Conservation (phyloP, 2,113 vertebrate genomes). For the Nyctereutes procyonoides region DNA sequence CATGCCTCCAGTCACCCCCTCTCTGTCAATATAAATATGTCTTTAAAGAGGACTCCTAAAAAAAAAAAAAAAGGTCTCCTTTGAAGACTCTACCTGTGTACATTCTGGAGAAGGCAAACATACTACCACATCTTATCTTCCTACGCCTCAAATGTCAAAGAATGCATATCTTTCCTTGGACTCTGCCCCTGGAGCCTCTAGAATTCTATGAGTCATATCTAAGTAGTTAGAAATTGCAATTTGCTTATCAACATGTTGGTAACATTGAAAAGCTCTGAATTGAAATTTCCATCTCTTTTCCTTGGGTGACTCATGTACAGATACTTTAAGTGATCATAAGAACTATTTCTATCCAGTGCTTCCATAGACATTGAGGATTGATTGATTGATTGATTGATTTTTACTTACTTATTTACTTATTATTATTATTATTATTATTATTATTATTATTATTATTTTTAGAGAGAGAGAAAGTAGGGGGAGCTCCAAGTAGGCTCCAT, state of each 20-base stretch:
- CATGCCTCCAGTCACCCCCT: rapidly evolving
- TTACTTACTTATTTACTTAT: neutral
- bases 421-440: neutral
- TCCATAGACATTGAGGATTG: neutral
- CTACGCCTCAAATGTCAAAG: neutral
- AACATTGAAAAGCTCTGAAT: neutral
- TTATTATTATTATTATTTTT: neutral
- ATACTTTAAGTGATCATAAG: neutral
- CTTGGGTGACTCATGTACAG: neutral
- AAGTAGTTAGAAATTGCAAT: neutral
- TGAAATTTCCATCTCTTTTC: neutral
- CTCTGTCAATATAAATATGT: neutral
- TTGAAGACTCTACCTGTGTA: neutral
- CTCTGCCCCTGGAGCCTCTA: neutral
- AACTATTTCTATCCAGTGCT: neutral
- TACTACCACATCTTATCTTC: too few species aligned
- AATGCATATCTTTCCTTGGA: neutral
- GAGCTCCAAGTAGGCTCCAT: neutral
- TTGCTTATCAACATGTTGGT: neutral
- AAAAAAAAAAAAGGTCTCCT: neutral
- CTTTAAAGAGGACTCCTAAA: neutral
- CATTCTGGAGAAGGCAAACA: neutral
- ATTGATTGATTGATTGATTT: too few species aligned
- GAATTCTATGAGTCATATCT: neutral
- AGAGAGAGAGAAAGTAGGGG: neutral